Evolutionary conservation across 2,113 vertebrate genomes (phyloP).

Genomic region (Psittacula cyanocephala): DNA sequence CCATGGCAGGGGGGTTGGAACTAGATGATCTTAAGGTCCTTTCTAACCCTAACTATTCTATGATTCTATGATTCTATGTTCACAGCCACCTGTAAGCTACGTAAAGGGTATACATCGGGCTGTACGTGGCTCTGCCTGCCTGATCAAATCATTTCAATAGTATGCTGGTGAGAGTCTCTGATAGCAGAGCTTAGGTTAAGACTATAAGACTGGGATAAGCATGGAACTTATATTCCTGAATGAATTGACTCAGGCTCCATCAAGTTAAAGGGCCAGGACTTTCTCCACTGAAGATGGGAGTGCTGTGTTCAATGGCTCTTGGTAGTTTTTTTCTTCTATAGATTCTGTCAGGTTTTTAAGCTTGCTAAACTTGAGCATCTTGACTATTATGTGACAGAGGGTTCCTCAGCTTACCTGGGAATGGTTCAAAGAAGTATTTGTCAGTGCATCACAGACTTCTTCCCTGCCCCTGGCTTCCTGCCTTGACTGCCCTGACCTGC

Average conservation of each 20-base stretch:
- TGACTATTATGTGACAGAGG: not conserved
- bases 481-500: not conserved
- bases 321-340: not conserved
- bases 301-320: not conserved
- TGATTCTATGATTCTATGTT: not conserved
- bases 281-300: not conserved
- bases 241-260: not conserved
- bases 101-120: not conserved
- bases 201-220: not conserved
- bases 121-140: not conserved
- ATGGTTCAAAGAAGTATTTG: not conserved
- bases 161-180: not conserved
- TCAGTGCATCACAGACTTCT: not conserved
- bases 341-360: not conserved
- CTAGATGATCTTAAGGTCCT: no score
- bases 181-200: not conserved
- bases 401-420: not conserved
- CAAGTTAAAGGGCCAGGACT: not conserved
- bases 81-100: not conserved
- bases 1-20: no score
- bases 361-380: not conserved
- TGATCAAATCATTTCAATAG: not conserved
- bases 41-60: no score
- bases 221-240: not conserved
- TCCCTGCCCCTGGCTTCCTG: not conserved